Conservation (phyloP, 2,888 invertebrate genomes). For the Rhimphoctona megacephalus region DNA sequence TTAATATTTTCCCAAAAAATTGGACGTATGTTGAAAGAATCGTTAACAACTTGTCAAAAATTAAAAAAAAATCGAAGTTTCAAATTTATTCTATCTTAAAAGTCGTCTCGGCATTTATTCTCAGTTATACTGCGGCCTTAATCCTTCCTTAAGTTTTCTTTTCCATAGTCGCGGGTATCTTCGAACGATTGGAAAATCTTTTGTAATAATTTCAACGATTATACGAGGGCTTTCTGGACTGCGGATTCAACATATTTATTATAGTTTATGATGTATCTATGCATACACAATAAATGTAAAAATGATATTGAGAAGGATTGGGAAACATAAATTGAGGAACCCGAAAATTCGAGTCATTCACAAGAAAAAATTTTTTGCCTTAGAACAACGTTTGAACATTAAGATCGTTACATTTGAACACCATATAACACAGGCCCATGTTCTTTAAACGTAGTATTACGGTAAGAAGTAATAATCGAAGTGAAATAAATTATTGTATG, state of each 20-base stretch:
- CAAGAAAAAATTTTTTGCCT: constrained; percentile 32
- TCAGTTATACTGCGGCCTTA: no score
- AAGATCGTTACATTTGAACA: constrained; percentile 68
- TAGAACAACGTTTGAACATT: constrained; percentile 56
- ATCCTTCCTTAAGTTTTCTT: constrained; percentile 7
- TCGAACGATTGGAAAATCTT: constrained; percentile 34
- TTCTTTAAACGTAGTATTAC: constrained; percentile 74
- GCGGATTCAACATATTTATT: constrained; percentile 28
- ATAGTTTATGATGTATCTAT: constrained; percentile 41
- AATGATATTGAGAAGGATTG: neutral
- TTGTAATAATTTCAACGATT: no score
- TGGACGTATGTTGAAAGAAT: no score
- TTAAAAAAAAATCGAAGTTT: no score
- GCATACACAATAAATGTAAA: constrained; percentile 12
- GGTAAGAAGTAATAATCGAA: constrained; percentile 73
- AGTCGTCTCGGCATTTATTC: no score
- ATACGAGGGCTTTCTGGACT: constrained; percentile 41
- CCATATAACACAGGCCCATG: constrained; percentile 72
- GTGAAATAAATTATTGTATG: constrained; percentile 76
- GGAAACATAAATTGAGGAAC: neutral
- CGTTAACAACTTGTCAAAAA: no score
- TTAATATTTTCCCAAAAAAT: no score
- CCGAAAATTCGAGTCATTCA: constrained; percentile 53
- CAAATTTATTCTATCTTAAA: no score
- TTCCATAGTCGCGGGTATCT: constrained; percentile 49